phyloP scores from a whole-genome alignment of 2,888 invertebrate species.

The Zhengitettix transpicula region DNA sequence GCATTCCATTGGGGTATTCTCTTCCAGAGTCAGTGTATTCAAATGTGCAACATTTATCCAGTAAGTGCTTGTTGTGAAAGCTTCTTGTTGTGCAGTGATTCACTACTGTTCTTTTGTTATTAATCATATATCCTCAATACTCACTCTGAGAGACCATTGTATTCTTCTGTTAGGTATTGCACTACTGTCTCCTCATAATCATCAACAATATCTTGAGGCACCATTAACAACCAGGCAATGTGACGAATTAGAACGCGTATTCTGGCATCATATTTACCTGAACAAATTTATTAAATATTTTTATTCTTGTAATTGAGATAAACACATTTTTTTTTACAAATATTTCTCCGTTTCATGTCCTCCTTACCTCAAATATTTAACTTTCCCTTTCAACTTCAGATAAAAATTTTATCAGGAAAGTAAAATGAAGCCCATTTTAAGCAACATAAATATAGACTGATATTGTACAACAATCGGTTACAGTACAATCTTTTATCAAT shows the following conservation, averaged over 20 bases:
- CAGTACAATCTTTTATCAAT: neutral
- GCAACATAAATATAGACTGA: too few species aligned
- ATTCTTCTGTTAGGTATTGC: slow-evolving; percentile 25
- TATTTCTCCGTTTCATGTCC: neutral
- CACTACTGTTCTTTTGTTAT: too few species aligned
- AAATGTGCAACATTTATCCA: too few species aligned
- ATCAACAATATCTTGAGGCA: slow-evolving; percentile 35
- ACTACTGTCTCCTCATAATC: slow-evolving; percentile 38
- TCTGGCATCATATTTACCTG: slow-evolving; percentile 45
- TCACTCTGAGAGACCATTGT: slow-evolving; percentile 2
- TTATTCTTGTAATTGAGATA: too few species aligned
- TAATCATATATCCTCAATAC: neutral
- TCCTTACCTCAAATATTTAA: neutral
- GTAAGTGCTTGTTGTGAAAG: too few species aligned
- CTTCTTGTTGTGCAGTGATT: too few species aligned
- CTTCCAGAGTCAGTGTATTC: too few species aligned
- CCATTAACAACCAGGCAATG: slow-evolving; percentile 33
- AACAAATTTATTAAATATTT: neutral
- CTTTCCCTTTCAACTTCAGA: too few species aligned
- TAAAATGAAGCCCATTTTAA: neutral
- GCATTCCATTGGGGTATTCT: too few species aligned
- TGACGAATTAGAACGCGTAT: slow-evolving; percentile 39
- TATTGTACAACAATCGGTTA: neutral
- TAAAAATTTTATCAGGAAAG: neutral
- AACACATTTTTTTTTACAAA: neutral